phyloP scores from a whole-genome alignment of 2,797 vertebrate species.

The Peromyscus eremicus region DNA sequence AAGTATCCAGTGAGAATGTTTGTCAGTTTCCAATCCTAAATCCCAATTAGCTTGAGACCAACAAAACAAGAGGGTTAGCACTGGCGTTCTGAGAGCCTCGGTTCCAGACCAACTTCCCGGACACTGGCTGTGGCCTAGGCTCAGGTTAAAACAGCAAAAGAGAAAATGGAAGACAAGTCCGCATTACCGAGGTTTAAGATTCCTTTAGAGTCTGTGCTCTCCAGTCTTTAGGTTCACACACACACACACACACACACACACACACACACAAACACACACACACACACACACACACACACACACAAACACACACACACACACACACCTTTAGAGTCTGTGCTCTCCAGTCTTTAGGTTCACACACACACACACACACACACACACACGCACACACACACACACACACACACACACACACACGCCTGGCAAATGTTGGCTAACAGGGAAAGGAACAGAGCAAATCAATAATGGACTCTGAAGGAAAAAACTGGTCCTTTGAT shows the following conservation, averaged over 20 bases:
- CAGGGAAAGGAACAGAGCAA: background rate
- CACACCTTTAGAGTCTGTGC: too few relatives aligned
- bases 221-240: background rate
- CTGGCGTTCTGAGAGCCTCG: background rate
- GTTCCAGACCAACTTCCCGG: background rate
- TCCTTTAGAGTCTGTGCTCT: background rate
- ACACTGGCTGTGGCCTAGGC: background rate
- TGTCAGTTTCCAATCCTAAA: background rate
- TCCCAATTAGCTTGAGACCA: background rate
- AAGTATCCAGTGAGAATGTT: background rate
- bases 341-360: too few relatives aligned
- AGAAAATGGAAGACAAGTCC: background rate
- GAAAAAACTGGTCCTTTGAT: background rate
- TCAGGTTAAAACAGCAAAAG: background rate
- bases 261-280: too few relatives aligned
- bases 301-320: too few relatives aligned
- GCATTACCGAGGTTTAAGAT: conserved; percentile 8
- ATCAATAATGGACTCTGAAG: background rate
- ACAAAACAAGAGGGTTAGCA: background rate
- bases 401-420: background rate
- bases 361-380: too few relatives aligned
- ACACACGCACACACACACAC: background rate
- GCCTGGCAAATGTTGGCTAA: background rate
- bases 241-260: too few relatives aligned
- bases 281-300: too few relatives aligned